These are phyloP conservation scores for Mesorhabditis sp. DNA, from an alignment of 2,888 invertebrate genomes.

Conservation along the genomic window DNA sequence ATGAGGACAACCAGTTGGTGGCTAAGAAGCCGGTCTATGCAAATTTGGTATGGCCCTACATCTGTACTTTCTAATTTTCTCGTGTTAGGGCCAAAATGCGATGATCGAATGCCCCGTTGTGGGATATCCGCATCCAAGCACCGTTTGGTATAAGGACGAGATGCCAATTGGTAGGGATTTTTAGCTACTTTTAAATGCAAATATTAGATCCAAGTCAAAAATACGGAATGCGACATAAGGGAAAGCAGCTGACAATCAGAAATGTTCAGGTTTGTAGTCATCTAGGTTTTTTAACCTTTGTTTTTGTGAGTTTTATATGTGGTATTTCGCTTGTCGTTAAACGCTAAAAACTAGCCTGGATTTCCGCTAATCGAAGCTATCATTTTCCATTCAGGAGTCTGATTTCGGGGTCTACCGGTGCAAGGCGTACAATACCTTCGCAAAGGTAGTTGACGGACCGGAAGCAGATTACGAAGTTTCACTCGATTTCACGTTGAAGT, in stretches of 20 bases:
- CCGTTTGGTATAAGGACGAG: slow-evolving; percentile 44
- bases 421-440: slow-evolving; percentile 40
- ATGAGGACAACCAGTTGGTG: slow-evolving; percentile 16
- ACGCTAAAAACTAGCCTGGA: no score
- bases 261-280: slow-evolving; percentile 12
- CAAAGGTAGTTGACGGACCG: slow-evolving; percentile 24
- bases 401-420: slow-evolving; percentile 45
- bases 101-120: slow-evolving; percentile 37
- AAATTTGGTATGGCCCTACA: background rate
- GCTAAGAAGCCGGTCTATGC: slow-evolving; percentile 8
- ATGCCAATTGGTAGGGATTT: slow-evolving; percentile 29
- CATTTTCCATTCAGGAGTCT: slow-evolving; percentile 14
- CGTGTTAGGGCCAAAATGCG: slow-evolving; percentile 18
- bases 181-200: background rate
- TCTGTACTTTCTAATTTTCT: background rate
- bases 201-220: background rate
- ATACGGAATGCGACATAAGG: background rate
- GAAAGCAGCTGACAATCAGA: slow-evolving; percentile 17
- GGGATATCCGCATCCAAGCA: slow-evolving; percentile 40
- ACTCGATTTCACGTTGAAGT: slow-evolving; percentile 22
- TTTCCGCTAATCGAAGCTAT: no score
- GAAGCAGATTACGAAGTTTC: slow-evolving; percentile 27
- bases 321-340: no score
- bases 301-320: no score
- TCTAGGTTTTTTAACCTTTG: no score